Base-by-base conservation (phyloP, 2,113 vertebrate genomes). In the Gasterosteus aculeatus region DNA sequence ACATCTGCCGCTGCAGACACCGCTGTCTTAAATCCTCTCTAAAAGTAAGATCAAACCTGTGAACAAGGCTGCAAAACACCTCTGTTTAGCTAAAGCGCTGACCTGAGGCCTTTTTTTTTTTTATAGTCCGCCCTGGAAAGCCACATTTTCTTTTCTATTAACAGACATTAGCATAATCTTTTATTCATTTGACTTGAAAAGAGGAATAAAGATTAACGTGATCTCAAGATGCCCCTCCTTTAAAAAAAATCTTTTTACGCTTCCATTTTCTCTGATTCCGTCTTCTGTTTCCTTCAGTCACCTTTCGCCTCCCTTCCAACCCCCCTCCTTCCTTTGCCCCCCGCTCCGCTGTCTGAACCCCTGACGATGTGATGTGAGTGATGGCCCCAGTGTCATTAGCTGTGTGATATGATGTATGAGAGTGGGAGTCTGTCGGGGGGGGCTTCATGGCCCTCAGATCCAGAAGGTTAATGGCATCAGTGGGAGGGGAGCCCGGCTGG, bases 401-500 rank as follows among this genome's bases (percentile, higher is more conserved):
- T 38, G 65, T 81, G 82, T 66, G 82, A 88, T 88, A 88, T 92
- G 91, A 93, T 93, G 86, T 81, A 87, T 91, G 90, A 87, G 78
- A 77, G 81, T 64, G 69, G 74, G 80, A 77, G 77, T 88, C 66
- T 80, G 82, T 86, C 62, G 83, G 77, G 42, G 86, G 84, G 79
- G 84, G 81, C 81, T 81, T 88, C 80, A 57, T 77, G 80, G 87
- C 81, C 79, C 85, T 81, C 77, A 82, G 78, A 88, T 90, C 70
- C 70, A 78, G 88, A 91, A 93, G 90, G 90, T 93, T 93, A 94
- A 95, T 92, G 86, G 90, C 88, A 83, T 91, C 85, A 68, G 87
- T 85, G 88, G 86, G 85, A 89, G 85, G 86, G 81, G 69, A 62
- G 84, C 69, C 66, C 77, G 71, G 78, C 84, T 81, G 82, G 85